Conservation (phyloP, 2,888 invertebrate species). For the Apodemia duryi region DNA sequence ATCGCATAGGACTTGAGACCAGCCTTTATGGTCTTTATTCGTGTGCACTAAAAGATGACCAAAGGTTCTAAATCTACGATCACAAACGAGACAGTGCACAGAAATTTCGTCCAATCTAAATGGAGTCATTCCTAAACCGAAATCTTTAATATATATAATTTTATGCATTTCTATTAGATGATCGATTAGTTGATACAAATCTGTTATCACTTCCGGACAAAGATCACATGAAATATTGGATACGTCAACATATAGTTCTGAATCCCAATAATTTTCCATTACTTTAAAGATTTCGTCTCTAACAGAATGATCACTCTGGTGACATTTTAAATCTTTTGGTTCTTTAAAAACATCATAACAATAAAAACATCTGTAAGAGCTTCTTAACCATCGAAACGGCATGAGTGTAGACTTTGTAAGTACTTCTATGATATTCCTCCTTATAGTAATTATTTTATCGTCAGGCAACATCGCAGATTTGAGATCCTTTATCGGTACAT, state of each 20-base stretch:
- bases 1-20: constrained; percentile 32
- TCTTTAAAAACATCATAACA: constrained; percentile 42
- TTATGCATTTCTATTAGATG: constrained; percentile 39
- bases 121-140: constrained; percentile 34
- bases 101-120: constrained; percentile 39
- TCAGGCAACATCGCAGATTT: constrained; percentile 24
- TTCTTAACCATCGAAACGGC: constrained; percentile 45
- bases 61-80: constrained; percentile 35
- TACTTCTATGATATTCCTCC: constrained; percentile 39
- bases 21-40: constrained; percentile 37
- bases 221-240: constrained; percentile 39
- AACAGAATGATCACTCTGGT: constrained; percentile 35
- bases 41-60: constrained; percentile 40
- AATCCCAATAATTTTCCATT: constrained; percentile 39
- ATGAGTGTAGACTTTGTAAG: constrained; percentile 41
- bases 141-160: constrained; percentile 34
- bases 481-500: constrained; percentile 17
- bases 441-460: constrained; percentile 34
- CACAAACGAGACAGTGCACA: constrained; percentile 41
- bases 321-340: constrained; percentile 38
- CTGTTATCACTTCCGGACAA: constrained; percentile 32
- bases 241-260: constrained; percentile 40
- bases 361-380: constrained; percentile 44
- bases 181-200: constrained; percentile 37
- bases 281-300: constrained; percentile 34